Conservation (phyloP, 2,888 invertebrate genomes). For the Bombylius discolor region DNA sequence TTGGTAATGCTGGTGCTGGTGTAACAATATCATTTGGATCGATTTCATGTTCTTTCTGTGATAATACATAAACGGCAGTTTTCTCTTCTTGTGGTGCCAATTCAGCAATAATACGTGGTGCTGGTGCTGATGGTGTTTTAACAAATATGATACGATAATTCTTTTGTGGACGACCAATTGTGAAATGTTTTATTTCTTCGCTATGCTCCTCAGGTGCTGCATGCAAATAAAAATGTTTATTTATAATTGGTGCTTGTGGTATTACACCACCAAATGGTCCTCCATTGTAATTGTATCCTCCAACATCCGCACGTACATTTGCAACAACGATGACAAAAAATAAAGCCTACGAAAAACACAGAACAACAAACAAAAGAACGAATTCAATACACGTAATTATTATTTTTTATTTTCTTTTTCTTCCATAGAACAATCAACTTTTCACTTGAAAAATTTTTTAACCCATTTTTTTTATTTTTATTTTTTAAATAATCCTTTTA, state of each 20-base stretch:
- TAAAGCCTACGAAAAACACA: neutral
- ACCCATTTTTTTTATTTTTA: too few relatives aligned
- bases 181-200: conserved; percentile 16
- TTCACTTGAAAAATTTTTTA: too few relatives aligned
- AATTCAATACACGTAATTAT: too few relatives aligned
- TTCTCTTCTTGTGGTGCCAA: conserved; percentile 14
- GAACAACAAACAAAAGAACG: too few relatives aligned
- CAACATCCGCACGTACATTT: neutral
- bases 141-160: conserved; percentile 36
- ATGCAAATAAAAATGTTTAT: conserved; percentile 35
- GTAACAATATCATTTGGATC: conserved; percentile 8
- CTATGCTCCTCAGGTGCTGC: conserved; percentile 34
- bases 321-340: neutral
- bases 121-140: conserved; percentile 24
- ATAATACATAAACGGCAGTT: conserved; percentile 14
- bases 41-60: conserved; percentile 12
- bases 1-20: conserved; percentile 12
- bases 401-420: too few relatives aligned
- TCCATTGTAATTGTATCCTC: neutral
- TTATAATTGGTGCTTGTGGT: conserved; percentile 16
- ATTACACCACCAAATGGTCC: neutral
- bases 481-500: too few relatives aligned
- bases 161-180: conserved; percentile 31
- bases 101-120: conserved; percentile 7
- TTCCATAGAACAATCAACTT: too few relatives aligned